Evolutionary conservation across 2,888 invertebrate species (phyloP), one percentile per base, ranked within the genome.

Genomic region (Metopia argyrocephala): DNA sequence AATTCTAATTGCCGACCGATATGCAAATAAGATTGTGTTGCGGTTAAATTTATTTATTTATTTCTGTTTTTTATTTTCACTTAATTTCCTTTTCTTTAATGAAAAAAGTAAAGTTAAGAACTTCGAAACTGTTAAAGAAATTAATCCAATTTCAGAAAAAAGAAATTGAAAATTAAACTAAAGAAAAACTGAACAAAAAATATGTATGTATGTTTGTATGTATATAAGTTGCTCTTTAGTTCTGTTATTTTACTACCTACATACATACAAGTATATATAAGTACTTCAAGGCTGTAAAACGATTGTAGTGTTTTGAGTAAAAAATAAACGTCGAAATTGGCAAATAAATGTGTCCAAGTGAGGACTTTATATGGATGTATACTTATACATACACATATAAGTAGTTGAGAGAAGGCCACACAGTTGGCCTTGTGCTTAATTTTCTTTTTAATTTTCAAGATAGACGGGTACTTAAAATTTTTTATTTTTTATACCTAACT

Each of bases 401-500:
- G 9, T 6, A 0, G 25, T 27, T 15, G 20, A 56, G 15, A 62
- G 48, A 27, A 38, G 57, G 31, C 31, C 15, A 21, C 38, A 45
- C 31, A 28, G 3, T 38, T 59, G 80, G 78, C 78, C 81, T 81
- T 81, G 81, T 78, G 56, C 69, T 61, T 74, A 81, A 78, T 78
- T 78, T 78, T 62, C 65, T 66, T 76, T 80, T 65, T 81, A 73
- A 78, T 78, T 38, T 73, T 69, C 48, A 50, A 76, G 73, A 76
- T 69, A 81, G 74, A 81, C 54, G 76, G 59, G 9, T 78, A 74
- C 76, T 80, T 76, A 74, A 69, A 54, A 73, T 57, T 54, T 73
- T 38, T 12, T 15, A 12, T 38, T 38, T 3, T 38, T 38, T 38
- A 12, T 38, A 38, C 38, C 15, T 38, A 38, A 3, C 31, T 12